Evolutionary conservation across 2,797 vertebrate species (phyloP).

Genomic region (Carapus acus): DNA sequence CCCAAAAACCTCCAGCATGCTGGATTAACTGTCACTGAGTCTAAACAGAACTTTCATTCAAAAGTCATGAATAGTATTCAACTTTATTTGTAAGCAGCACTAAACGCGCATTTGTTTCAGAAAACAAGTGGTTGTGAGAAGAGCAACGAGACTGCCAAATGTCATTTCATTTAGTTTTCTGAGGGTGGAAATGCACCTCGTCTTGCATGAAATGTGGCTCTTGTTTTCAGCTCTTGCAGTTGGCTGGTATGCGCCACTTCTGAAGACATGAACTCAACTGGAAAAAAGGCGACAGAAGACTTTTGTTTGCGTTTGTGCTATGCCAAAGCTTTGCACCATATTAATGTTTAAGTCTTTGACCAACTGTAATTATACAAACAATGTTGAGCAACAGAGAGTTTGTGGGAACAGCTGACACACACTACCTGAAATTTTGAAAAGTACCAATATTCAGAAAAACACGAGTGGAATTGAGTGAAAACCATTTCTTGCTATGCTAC

Average conservation of each 20-base stretch:
- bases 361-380: too few species aligned
- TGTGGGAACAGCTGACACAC: too few species aligned
- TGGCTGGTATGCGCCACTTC: conserved; percentile 39
- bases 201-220: conserved; percentile 33
- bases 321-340: too few species aligned
- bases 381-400: too few species aligned
- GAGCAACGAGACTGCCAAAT: conserved; percentile 32
- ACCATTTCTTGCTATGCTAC: too few species aligned
- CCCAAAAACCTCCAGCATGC: conserved; percentile 40
- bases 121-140: conserved; percentile 27
- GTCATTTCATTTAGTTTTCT: conserved; percentile 31
- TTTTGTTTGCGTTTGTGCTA: conserved; percentile 48
- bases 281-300: conserved; percentile 47
- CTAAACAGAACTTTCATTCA: conserved; percentile 32
- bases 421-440: too few species aligned
- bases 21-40: conserved; percentile 46
- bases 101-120: conserved; percentile 40
- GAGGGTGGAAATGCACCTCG: conserved; percentile 27
- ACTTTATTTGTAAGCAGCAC: conserved; percentile 28
- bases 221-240: conserved; percentile 42
- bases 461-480: too few species aligned
- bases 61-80: conserved; percentile 32
- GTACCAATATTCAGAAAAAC: too few species aligned
- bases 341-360: too few species aligned
- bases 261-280: conserved; percentile 41